A percentile compares a stretch with the other conserved stretches of the same genome.
Conservation (phyloP, 2,888 invertebrate species). For the Sphaerophoria rueppellii region DNA sequence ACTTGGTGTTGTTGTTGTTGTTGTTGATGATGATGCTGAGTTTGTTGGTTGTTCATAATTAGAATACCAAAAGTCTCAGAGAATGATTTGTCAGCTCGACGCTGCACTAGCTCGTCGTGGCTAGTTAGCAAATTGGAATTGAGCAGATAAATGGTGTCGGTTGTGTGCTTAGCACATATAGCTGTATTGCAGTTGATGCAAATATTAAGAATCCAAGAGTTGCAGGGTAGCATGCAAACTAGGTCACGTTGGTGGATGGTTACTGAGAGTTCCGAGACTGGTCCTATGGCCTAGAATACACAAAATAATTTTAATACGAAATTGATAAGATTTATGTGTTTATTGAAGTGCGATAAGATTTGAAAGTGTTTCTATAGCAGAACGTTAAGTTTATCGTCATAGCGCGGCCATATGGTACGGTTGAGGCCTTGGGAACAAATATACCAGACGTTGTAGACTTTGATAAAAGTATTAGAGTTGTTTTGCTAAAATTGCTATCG, state of each 20-base stretch:
- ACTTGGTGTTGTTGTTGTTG: slow-evolving; percentile 31
- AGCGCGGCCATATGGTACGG: slow-evolving; percentile 11
- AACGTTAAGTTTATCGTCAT: slow-evolving; percentile 15
- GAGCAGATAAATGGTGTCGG: slow-evolving; percentile 76
- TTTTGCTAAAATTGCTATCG: not conserved
- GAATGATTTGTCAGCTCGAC: slow-evolving; percentile 86
- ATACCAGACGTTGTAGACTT: slow-evolving; percentile 15
- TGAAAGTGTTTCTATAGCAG: not conserved
- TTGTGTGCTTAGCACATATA: slow-evolving; percentile 77
- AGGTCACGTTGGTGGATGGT: slow-evolving; percentile 78
- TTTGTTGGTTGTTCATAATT: slow-evolving; percentile 81
- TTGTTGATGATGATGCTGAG: slow-evolving; percentile 1
- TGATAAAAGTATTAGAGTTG: slow-evolving; percentile 25
- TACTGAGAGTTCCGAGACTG: slow-evolving; percentile 78
- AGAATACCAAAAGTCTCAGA: slow-evolving; percentile 89
- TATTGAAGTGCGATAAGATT: slow-evolving; percentile 8
- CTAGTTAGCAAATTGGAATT: slow-evolving; percentile 82
- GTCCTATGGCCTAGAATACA: slow-evolving; percentile 78
- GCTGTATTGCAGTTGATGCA: slow-evolving; percentile 81
- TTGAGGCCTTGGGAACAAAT: slow-evolving; percentile 35
- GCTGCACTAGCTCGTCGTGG: slow-evolving; percentile 84
- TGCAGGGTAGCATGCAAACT: slow-evolving; percentile 76
- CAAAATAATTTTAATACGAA: slow-evolving; percentile 9
- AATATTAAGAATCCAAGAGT: slow-evolving; percentile 78
- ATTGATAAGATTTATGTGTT: slow-evolving; percentile 13